phyloP scores from a whole-genome alignment of 2,113 vertebrate genomes.

The Clinocottus analis region DNA sequence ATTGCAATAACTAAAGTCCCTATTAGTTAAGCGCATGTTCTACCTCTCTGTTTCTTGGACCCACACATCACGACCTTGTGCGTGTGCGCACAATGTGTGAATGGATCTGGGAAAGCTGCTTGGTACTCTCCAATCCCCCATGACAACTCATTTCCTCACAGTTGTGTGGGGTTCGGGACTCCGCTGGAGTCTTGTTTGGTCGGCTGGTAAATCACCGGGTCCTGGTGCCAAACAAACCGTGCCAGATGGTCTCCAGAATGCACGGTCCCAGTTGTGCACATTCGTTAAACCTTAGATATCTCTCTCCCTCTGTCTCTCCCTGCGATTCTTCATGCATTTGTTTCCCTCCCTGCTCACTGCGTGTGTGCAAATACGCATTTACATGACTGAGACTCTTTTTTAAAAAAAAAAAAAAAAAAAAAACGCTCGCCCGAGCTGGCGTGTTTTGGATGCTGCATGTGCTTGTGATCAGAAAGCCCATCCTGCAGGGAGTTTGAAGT shows the following conservation, averaged over 20 bases:
- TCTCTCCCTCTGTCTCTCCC: neutral
- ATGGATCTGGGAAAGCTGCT: conserved; percentile 41
- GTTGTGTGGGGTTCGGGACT: conserved; percentile 55
- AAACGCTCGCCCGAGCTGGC: neutral
- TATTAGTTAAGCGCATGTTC: neutral
- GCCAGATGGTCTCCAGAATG: conserved; percentile 91
- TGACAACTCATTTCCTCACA: conserved; percentile 69
- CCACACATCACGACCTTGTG: neutral
- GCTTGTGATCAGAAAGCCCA: conserved; percentile 77
- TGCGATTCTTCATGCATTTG: neutral
- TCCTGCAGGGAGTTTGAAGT: conserved; percentile 79
- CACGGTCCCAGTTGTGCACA: conserved; percentile 85
- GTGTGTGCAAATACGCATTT: conserved; percentile 17
- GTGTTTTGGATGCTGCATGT: conserved; percentile 11
- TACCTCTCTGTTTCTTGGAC: neutral
- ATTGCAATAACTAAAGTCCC: neutral
- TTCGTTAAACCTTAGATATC: conserved; percentile 76
- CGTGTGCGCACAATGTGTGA: conserved; percentile 24
- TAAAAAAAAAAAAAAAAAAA: no score
- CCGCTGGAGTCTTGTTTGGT: conserved; percentile 63
- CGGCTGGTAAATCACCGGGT: conserved; percentile 84
- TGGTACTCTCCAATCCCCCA: conserved; percentile 51
- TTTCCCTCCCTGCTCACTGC: conserved; percentile 19
- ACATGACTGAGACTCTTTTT: neutral
- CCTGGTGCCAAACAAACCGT: conserved; percentile 86